phyloP scores from a whole-genome alignment of 2,888 invertebrate genomes.

The Cephus pulcher region DNA sequence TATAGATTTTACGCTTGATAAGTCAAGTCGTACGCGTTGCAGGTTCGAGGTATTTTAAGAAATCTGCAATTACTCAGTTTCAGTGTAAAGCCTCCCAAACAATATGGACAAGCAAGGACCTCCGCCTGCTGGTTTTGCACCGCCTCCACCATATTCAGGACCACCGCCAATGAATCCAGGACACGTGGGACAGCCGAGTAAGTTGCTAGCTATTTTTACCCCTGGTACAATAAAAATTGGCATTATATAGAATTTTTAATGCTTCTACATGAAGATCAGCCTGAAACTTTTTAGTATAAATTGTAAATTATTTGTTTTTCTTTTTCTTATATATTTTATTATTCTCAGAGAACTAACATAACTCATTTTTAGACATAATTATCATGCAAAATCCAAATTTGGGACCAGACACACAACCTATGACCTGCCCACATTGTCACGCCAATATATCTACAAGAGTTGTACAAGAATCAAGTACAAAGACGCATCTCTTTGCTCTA shows the following conservation, averaged over 20 bases:
- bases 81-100: not conserved
- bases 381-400: constrained; percentile 38
- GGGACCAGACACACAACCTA: constrained; percentile 61
- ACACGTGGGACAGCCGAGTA: constrained; percentile 18
- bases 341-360: not conserved
- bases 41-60: not conserved
- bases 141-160: constrained; percentile 20
- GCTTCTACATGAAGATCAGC: too few species aligned
- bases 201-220: constrained; percentile 10
- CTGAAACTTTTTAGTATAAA: too few species aligned
- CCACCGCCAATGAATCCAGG: constrained; percentile 32
- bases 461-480: constrained; percentile 63
- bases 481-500: constrained; percentile 68
- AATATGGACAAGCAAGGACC: constrained; percentile 27
- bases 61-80: not conserved
- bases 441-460: constrained; percentile 63
- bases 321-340: not conserved
- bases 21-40: not conserved
- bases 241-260: not conserved
- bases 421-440: constrained; percentile 67
- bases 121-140: constrained; percentile 32
- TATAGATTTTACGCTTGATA: not conserved
- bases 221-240: constrained; percentile 6
- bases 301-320: not conserved
- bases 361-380: constrained; percentile 36